A percentile compares a stretch with the other conserved stretches of the same genome.
These are phyloP conservation scores for Eucera pruinosa DNA, from an alignment of 2,888 invertebrate genomes.

Conservation along the genomic window DNA sequence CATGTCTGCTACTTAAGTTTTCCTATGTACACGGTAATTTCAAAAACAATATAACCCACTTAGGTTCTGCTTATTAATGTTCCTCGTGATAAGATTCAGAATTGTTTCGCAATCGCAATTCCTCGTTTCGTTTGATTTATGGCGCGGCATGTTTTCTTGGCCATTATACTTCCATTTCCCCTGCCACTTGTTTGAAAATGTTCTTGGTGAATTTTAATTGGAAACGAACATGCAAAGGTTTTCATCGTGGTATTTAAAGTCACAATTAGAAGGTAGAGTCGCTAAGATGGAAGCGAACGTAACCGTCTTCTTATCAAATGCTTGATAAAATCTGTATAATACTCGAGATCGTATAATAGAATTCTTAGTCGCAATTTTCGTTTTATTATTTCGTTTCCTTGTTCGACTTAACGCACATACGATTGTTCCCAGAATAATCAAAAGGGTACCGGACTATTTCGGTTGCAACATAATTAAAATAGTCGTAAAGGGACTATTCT, in stretches of 20 bases:
- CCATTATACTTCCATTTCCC: conserved; percentile 12
- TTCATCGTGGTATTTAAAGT: conserved; percentile 30
- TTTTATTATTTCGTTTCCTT: not conserved
- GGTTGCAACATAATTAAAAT: conserved; percentile 34
- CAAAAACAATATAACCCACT: no score
- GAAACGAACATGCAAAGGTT: conserved; percentile 24
- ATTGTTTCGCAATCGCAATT: conserved; percentile 2
- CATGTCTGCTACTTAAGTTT: no score
- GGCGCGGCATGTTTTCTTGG: not conserved
- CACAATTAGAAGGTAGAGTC: conserved; percentile 27
- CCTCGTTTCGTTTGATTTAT: conserved; percentile 22
- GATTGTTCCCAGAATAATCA: not conserved
- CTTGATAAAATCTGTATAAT: conserved; percentile 17
- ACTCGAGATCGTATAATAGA: not conserved
- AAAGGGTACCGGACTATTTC: not conserved
- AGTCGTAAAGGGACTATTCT: not conserved
- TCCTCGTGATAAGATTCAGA: not conserved
- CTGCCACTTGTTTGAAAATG: conserved; percentile 29
- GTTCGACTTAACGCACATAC: not conserved
- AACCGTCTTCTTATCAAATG: conserved; percentile 24
- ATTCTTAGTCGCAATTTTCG: not conserved
- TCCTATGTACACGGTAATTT: no score
- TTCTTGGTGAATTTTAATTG: conserved; percentile 42
- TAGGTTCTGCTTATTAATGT: not conserved
- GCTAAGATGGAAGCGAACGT: not conserved